phyloP scores from a whole-genome alignment of 2,113 vertebrate genomes.

The Seriola aureovittata region DNA sequence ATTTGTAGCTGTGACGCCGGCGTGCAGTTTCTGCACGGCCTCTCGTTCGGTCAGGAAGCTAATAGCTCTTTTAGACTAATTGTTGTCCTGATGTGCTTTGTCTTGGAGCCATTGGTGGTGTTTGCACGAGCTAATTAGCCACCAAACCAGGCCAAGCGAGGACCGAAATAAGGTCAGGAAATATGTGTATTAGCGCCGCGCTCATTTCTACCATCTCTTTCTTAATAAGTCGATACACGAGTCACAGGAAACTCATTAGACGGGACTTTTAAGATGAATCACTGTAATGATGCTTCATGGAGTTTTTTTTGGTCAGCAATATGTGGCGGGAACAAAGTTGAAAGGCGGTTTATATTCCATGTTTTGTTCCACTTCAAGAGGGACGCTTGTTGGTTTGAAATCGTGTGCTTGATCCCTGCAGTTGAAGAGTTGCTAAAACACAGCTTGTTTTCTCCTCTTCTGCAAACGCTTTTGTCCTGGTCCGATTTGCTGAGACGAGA shows the following conservation, averaged over 20 bases:
- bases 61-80: slow-evolving; percentile 65
- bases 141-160: slow-evolving; percentile 60
- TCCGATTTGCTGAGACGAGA: slow-evolving; percentile 10
- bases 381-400: neutral
- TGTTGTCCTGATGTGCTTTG: slow-evolving; percentile 56
- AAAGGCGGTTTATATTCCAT: slow-evolving; percentile 3
- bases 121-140: slow-evolving; percentile 66
- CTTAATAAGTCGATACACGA: slow-evolving; percentile 8
- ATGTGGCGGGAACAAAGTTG: neutral
- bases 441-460: neutral
- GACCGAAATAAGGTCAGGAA: slow-evolving; percentile 64
- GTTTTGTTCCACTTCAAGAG: slow-evolving; percentile 14
- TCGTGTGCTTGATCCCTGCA: neutral
- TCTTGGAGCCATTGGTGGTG: slow-evolving; percentile 56
- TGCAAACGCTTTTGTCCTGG: neutral
- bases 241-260: slow-evolving; percentile 34
- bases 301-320: slow-evolving; percentile 14
- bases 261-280: slow-evolving; percentile 44
- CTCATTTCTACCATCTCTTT: slow-evolving; percentile 33
- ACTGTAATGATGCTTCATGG: slow-evolving; percentile 8
- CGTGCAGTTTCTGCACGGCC: neutral
- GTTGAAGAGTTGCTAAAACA: neutral
- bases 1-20: neutral
- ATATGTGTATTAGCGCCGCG: slow-evolving; percentile 25
- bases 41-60: slow-evolving; percentile 31